phyloP scores from a whole-genome alignment of 2,113 vertebrate species.

The Sisor rabdophorus region DNA sequence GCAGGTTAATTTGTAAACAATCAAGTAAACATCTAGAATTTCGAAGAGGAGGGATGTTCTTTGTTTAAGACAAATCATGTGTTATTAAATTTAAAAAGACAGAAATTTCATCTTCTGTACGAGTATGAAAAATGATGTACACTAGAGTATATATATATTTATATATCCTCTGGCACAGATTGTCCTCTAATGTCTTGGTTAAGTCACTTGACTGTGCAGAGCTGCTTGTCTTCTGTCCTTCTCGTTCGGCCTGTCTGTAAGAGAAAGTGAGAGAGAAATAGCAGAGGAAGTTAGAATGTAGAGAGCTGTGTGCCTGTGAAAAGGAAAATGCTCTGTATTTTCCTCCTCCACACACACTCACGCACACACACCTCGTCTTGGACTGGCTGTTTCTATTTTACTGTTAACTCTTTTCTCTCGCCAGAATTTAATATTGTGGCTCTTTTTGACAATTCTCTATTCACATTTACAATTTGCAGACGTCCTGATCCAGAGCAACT shows the following conservation, averaged over 20 bases:
- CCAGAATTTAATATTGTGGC: no score
- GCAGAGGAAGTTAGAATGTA: conserved; percentile 69
- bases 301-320: conserved; percentile 30
- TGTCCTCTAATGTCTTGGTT: conserved; percentile 11
- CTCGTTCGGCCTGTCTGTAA: conserved; percentile 59
- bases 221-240: conserved; percentile 49
- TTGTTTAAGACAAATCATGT: background rate
- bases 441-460: no score
- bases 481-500: no score
- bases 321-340: conserved; percentile 65
- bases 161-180: conserved; percentile 2
- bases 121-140: background rate
- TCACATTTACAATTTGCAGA: no score
- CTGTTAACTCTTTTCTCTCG: conserved; percentile 55
- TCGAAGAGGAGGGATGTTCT: background rate
- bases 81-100: background rate
- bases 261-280: conserved; percentile 61
- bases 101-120: background rate
- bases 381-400: conserved; percentile 50
- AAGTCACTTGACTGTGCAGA: background rate
- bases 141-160: background rate
- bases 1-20: conserved; percentile 5
- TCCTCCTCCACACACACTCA: background rate
- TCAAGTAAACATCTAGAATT: conserved; percentile 1
- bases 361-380: conserved; percentile 25